Evolutionary conservation across 1,140 invertebrate species (phyloP), one percentile per base, ranked within the genome.

Genomic region (Nixonia krombeini): DNA sequence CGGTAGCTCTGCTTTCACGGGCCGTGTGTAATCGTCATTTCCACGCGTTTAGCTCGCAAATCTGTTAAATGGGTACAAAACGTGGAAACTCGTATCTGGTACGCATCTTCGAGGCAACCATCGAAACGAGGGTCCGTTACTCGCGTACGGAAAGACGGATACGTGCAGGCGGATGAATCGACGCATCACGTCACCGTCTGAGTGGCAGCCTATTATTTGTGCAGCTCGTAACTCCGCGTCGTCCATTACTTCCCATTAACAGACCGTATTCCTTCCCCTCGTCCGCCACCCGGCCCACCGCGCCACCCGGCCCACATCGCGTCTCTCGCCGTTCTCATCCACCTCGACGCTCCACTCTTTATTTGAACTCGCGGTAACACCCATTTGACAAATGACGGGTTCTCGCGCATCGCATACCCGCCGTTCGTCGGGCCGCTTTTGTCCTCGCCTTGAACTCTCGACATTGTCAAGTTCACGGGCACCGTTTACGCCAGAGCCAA

Each of bases 171-270:
- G 46, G 50, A 70, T 53, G 59, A 64, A 64, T 58, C 59, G 56
- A 67, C 64, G 64, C 65, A 46, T 62, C 65, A 62, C 57, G 57
- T 70, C 56, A 63, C 57, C 56, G 52, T 75, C 64, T 64, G 74
- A 77, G 72, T 75, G 72, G 70, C 70, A 70, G 72, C 62, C 73
- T 73, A 68, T 69, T 79, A 76, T 79, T 79, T 79, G 75, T 76
- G 72, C 46, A 73, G 72, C 75, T 79, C 75, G 71, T 70, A 64
- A 77, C 64, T 75, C 56, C 45, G 58, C 64, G 51, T 70, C 72
- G 66, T 70, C 66, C 66, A 76, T 79, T 79, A 77, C 73, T 73
- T 73, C 75, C 70, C 72, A 75, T 79, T 76, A 77, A 74, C 65
- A 59, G 65, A 68, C 65, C 55, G 61, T 56, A 47, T 70, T 63